phyloP scores from a whole-genome alignment of 2,797 vertebrate genomes.

The Sebastolobus alascanus region DNA sequence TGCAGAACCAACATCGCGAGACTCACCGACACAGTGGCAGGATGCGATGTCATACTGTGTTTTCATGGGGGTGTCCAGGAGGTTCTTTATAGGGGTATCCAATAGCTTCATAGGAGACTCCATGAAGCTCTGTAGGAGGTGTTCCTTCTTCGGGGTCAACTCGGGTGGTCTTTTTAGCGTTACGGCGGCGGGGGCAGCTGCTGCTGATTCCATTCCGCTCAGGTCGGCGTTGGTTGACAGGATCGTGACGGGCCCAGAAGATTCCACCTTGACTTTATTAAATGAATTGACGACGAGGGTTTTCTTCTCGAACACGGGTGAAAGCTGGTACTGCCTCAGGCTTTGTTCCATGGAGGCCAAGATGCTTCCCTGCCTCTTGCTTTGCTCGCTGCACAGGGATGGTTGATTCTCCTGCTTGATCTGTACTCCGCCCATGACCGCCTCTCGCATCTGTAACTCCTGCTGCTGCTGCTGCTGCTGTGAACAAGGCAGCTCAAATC shows the following conservation, averaged over 20 bases:
- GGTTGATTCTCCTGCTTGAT: constrained; percentile 84
- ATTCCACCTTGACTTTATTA: constrained; percentile 94
- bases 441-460: constrained; percentile 73
- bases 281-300: constrained; percentile 88
- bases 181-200: constrained; percentile 47
- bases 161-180: constrained; percentile 83
- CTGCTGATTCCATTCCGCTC: constrained; percentile 80
- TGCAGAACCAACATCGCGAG: constrained; percentile 16
- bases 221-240: constrained; percentile 88
- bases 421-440: constrained; percentile 71
- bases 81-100: constrained; percentile 94
- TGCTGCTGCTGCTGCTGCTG: constrained; percentile 60
- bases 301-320: constrained; percentile 93
- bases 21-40: constrained; percentile 98
- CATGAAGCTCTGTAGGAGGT: constrained; percentile 92
- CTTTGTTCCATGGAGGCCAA: constrained; percentile 97
- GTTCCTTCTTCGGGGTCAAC: constrained; percentile 92
- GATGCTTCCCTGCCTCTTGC: constrained; percentile 88
- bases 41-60: constrained; percentile 98
- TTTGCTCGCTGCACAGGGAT: constrained; percentile 64
- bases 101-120: constrained; percentile 96
- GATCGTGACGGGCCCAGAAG: constrained; percentile 90
- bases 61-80: constrained; percentile 95
- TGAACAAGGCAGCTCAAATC: constrained; percentile 72
- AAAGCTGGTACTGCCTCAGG: constrained; percentile 93